phyloP scores from a whole-genome alignment of 1,140 invertebrate species.

The Zaprionus nigranus region DNA sequence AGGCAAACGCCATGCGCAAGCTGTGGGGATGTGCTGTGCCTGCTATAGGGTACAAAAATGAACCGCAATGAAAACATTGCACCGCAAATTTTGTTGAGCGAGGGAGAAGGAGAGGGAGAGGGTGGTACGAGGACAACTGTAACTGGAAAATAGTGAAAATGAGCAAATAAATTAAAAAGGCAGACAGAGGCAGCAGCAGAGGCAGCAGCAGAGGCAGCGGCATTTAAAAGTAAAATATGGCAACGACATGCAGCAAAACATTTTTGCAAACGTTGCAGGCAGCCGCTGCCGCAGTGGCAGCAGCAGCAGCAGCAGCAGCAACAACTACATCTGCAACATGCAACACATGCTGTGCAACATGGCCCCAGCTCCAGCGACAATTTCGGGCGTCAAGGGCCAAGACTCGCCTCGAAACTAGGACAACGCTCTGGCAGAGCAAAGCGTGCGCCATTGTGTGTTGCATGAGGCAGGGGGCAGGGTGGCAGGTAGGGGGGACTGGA shows the following conservation, averaged over 20 bases:
- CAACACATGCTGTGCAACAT: slow-evolving; percentile 80
- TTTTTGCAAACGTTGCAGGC: slow-evolving; percentile 72
- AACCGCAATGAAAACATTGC: slow-evolving; percentile 48
- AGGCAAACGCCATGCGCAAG: neutral
- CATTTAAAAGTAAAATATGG: slow-evolving; percentile 83
- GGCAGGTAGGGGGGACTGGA: neutral
- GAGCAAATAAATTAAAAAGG: slow-evolving; percentile 81
- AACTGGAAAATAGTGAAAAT: slow-evolving; percentile 74
- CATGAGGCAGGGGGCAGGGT: neutral
- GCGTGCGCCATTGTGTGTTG: neutral
- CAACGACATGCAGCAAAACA: slow-evolving; percentile 75
- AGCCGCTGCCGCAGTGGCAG: slow-evolving; percentile 32
- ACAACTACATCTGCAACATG: slow-evolving; percentile 63
- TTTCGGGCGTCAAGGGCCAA: slow-evolving; percentile 45
- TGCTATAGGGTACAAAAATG: slow-evolving; percentile 30
- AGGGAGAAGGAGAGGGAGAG: neutral
- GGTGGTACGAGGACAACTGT: slow-evolving; percentile 43
- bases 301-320: slow-evolving; percentile 20
- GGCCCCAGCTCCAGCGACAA: slow-evolving; percentile 55
- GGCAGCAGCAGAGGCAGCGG: slow-evolving; percentile 47
- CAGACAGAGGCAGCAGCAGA: slow-evolving; percentile 43
- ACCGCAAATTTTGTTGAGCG: slow-evolving; percentile 33
- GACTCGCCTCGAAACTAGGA: slow-evolving; percentile 59
- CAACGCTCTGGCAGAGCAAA: slow-evolving; percentile 35
- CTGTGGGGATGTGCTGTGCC: neutral